Conservation (phyloP, 2,888 invertebrate species). For the Sepioteuthis lessoniana region DNA sequence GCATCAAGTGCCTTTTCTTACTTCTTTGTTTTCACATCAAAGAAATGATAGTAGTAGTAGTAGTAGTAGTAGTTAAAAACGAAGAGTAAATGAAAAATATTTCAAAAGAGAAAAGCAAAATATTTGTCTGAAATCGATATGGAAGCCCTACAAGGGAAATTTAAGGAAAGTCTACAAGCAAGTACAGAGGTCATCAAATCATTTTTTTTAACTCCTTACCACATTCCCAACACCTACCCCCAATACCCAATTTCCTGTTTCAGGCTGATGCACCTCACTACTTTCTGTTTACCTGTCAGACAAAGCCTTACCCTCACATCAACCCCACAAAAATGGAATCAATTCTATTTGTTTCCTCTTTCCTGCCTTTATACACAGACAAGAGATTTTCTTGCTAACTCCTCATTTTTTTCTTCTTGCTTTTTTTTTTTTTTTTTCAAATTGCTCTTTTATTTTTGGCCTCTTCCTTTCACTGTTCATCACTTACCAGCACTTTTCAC, state of each 20-base stretch:
- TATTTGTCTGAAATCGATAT: constrained; percentile 8
- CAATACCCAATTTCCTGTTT: constrained; percentile 12
- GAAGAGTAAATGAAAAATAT: neutral
- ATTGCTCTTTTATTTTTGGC: too few species aligned
- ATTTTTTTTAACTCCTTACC: neutral
- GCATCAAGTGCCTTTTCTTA: neutral
- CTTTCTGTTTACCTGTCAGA: constrained; percentile 23
- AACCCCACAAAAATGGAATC: constrained; percentile 15
- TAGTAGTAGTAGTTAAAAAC: neutral
- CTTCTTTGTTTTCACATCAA: neutral
- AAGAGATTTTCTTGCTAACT: neutral
- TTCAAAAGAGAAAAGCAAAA: neutral
- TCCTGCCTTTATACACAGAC: constrained; percentile 16
- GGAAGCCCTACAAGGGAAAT: neutral
- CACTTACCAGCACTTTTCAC: neutral
- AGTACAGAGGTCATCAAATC: neutral
- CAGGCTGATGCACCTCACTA: constrained; percentile 33
- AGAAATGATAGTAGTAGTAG: neutral
- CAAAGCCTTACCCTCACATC: neutral
- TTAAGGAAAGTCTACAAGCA: constrained; percentile 20
- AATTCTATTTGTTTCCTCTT: constrained; percentile 2
- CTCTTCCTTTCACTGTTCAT: neutral
- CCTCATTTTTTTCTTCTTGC: neutral
- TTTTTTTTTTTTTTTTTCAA: neutral
- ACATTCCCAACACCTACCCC: neutral